Percentiles rank a stretch among this genome's conserved stretches.
These are phyloP conservation scores for Mayetiola destructor DNA, from an alignment of 2,888 invertebrate genomes.

Conservation along the genomic window DNA sequence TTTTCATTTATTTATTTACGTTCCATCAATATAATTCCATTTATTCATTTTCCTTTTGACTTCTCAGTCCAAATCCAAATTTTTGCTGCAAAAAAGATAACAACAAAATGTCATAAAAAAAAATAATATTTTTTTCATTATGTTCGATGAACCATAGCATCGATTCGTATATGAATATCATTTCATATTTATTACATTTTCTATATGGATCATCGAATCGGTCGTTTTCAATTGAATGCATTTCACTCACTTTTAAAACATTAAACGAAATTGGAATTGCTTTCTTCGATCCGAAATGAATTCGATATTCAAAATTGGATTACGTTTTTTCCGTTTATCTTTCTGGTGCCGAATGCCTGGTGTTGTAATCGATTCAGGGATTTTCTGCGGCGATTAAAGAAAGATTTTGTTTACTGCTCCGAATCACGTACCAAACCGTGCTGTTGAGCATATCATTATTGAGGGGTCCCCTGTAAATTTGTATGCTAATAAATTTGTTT, in stretches of 20 bases:
- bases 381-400: too few relatives aligned
- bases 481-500: too few relatives aligned
- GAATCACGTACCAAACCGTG: too few relatives aligned
- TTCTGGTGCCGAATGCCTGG: too few relatives aligned
- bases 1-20: conserved; percentile 9
- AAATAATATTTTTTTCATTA: conserved; percentile 8
- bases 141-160: conserved; percentile 11
- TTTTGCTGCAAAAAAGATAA: neutral
- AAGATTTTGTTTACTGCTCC: too few relatives aligned
- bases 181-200: neutral
- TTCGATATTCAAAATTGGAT: too few relatives aligned
- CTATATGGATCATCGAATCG: too few relatives aligned
- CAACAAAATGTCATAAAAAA: neutral
- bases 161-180: conserved; percentile 3
- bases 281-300: neutral
- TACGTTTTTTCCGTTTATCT: too few relatives aligned
- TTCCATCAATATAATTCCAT: neutral
- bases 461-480: too few relatives aligned
- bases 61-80: neutral
- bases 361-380: too few relatives aligned
- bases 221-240: neutral
- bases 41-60: neutral
- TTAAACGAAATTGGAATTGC: neutral
- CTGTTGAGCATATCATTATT: too few relatives aligned
- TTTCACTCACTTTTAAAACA: neutral